phyloP scores from a whole-genome alignment of 2,797 vertebrate genomes.

The Poeciliopsis infans region DNA sequence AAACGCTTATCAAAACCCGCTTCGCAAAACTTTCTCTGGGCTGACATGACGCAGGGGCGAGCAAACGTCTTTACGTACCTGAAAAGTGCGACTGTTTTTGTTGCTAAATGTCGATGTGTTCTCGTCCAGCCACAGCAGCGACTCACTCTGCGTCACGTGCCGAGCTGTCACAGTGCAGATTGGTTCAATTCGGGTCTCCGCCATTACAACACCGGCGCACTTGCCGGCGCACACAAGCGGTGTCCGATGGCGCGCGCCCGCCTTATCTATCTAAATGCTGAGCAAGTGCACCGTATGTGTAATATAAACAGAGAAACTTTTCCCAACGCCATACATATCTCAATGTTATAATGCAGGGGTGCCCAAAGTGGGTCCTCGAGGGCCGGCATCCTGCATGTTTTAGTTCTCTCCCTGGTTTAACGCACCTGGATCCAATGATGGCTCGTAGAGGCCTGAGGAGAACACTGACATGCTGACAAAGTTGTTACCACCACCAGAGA shows the following conservation, averaged over 20 bases:
- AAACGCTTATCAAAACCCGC: neutral
- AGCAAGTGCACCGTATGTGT: neutral
- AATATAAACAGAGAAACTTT: neutral
- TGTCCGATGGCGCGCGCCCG: neutral
- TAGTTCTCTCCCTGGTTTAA: too few species aligned
- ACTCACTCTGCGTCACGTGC: slow-evolving; percentile 69
- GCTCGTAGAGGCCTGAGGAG: too few species aligned
- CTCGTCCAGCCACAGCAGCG: slow-evolving; percentile 67
- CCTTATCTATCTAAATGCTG: neutral
- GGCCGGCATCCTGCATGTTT: too few species aligned
- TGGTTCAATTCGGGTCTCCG: slow-evolving; percentile 50
- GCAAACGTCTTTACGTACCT: slow-evolving; percentile 62
- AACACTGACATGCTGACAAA: too few species aligned
- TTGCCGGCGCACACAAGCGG: neutral
- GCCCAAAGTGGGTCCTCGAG: too few species aligned
- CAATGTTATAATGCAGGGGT: neutral
- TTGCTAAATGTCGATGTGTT: slow-evolving; percentile 63
- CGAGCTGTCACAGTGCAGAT: slow-evolving; percentile 55
- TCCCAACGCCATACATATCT: neutral
- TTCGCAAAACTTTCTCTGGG: neutral
- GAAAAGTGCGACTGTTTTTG: slow-evolving; percentile 68
- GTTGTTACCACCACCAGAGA: too few species aligned
- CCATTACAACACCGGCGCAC: neutral
- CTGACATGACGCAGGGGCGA: neutral
- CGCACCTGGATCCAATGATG: too few species aligned